These are phyloP conservation scores for Polypterus bichir DNA, from an alignment of 2,113 vertebrate genomes.

Conservation along the genomic window DNA sequence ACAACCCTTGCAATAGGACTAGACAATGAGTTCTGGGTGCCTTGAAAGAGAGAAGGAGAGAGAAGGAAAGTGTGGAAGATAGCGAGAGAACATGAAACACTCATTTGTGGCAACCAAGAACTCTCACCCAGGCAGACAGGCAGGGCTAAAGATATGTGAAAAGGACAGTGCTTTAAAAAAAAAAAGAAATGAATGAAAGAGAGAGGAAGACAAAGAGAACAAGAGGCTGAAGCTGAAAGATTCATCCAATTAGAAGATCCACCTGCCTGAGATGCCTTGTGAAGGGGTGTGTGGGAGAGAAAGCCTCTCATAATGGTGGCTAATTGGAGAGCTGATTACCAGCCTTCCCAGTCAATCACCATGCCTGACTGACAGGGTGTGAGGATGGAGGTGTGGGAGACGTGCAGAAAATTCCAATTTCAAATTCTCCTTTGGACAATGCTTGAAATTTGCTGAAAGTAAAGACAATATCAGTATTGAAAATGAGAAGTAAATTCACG, in stretches of 20 bases:
- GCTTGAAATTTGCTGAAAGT: no score
- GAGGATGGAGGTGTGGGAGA: conserved; percentile 33
- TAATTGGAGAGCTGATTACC: conserved; percentile 44
- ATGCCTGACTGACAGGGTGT: conserved; percentile 48
- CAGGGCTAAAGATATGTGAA: conserved; percentile 28
- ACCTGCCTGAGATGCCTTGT: conserved; percentile 31
- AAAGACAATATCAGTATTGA: no score
- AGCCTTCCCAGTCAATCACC: conserved; percentile 41
- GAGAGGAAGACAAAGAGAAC: conserved; percentile 2
- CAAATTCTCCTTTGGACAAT: not conserved
- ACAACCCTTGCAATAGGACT: conserved; percentile 23
- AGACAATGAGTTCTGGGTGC: conserved; percentile 26
- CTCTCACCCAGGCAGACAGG: conserved; percentile 30
- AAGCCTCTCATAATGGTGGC: conserved; percentile 39
- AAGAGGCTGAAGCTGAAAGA: conserved; percentile 28
- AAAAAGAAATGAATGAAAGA: not conserved
- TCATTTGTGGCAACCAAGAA: no score
- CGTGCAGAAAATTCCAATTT: conserved; percentile 4
- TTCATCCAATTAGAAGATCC: conserved; percentile 42
- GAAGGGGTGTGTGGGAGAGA: conserved; percentile 23
- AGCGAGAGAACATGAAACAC: no score
- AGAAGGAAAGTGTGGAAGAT: no score
- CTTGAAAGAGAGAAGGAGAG: conserved; percentile 10
- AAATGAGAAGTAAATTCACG: no score
- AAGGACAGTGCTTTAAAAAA: conserved; percentile 26